Conservation (phyloP, 35 echinoderm and acorn worm genomes). For the Chiridota heheva region DNA sequence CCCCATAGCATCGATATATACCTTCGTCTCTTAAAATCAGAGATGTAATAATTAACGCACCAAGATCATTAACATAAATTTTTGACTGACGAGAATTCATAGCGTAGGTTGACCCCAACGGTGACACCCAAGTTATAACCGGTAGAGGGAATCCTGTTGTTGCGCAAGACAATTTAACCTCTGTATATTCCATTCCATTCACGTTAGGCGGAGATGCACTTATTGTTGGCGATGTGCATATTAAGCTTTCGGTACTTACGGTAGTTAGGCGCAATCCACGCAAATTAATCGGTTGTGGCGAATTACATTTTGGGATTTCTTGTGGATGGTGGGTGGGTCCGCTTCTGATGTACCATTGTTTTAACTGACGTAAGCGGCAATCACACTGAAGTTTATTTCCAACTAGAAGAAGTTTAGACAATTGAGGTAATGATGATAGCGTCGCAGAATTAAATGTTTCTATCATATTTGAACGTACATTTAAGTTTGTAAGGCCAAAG, state of each 20-base stretch:
- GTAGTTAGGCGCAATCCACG: slow-evolving; percentile 59
- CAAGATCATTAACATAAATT: slow-evolving; percentile 51
- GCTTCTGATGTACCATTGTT: slow-evolving; percentile 56
- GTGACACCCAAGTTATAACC: slow-evolving; percentile 53
- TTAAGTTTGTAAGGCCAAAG: slow-evolving; percentile 39
- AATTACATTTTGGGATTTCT: slow-evolving; percentile 66
- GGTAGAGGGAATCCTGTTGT: slow-evolving; percentile 67
- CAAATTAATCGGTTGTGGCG: slow-evolving; percentile 19
- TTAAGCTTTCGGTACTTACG: slow-evolving; percentile 28
- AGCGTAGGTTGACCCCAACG: slow-evolving; percentile 11
- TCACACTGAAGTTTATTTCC: slow-evolving; percentile 79
- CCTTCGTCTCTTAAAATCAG: slow-evolving; percentile 59
- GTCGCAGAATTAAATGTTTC: slow-evolving; percentile 63
- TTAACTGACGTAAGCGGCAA: slow-evolving; percentile 47
- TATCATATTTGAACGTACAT: slow-evolving; percentile 56
- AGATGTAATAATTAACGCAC: slow-evolving; percentile 44
- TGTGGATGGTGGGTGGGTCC: slow-evolving; percentile 42
- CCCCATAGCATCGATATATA: slow-evolving; percentile 56
- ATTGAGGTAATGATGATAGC: slow-evolving; percentile 45
- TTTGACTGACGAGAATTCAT: background rate
- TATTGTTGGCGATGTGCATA: slow-evolving; percentile 55
- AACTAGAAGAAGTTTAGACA: slow-evolving; percentile 52
- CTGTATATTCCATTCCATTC: background rate
- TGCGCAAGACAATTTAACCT: slow-evolving; percentile 52
- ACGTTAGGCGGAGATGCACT: slow-evolving; percentile 3